A percentile compares a stretch with the other conserved stretches of the same genome.
Evolutionary conservation across 2,113 vertebrate genomes (phyloP).

Genomic region (Hyperopisus bebe): DNA sequence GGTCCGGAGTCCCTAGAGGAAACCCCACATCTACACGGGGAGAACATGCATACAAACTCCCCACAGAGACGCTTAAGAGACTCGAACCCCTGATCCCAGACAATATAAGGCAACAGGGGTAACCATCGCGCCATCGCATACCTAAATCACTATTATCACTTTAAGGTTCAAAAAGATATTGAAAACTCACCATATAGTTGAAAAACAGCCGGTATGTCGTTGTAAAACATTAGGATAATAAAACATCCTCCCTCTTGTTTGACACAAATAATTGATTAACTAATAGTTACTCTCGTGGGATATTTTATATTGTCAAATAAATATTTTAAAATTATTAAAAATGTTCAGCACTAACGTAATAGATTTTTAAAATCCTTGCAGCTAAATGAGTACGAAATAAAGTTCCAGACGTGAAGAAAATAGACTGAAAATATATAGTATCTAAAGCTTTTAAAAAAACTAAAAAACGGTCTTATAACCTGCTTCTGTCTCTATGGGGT

Average conservation of each 20-base stretch:
- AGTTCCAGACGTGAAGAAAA: background rate
- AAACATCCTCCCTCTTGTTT: constrained; percentile 61
- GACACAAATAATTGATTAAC: background rate
- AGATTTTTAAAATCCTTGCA: background rate
- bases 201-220: constrained; percentile 68
- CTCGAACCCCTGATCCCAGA: background rate
- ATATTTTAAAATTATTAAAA: background rate
- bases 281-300: background rate
- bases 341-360: background rate
- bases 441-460: background rate
- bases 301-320: background rate
- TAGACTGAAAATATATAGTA: background rate
- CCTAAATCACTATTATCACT: background rate
- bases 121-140: background rate
- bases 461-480: background rate
- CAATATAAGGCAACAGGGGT: background rate
- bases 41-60: background rate
- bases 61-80: background rate
- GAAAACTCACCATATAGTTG: constrained; percentile 75
- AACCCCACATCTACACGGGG: background rate
- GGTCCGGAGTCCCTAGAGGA: background rate
- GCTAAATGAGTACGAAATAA: background rate
- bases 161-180: background rate
- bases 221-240: constrained; percentile 73
- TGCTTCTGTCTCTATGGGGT: background rate